Percentiles rank a stretch among this genome's conserved stretches.
phyloP scores from a whole-genome alignment of 2,113 vertebrate species.

The Danio rerio region DNA sequence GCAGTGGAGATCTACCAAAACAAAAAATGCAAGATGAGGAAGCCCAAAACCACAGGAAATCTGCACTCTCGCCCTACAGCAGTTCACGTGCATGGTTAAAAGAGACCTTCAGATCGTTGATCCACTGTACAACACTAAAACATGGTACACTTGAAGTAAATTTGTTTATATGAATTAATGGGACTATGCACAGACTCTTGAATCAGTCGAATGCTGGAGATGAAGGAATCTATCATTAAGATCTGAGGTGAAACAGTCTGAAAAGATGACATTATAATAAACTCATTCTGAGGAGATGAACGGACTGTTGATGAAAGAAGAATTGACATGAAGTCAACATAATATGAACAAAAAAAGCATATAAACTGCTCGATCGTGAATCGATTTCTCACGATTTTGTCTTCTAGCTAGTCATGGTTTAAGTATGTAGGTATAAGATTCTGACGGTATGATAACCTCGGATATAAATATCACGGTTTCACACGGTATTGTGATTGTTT shows the following conservation, averaged over 20 bases:
- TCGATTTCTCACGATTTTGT: neutral
- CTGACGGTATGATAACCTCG: no score
- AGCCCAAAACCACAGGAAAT: constrained; percentile 40
- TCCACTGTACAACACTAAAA: neutral
- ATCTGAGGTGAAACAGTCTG: neutral
- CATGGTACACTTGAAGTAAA: neutral
- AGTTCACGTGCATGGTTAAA: neutral
- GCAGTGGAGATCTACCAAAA: constrained; percentile 2
- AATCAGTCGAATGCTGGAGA: neutral
- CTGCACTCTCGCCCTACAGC: neutral
- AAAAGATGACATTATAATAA: neutral
- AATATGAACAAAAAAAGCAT: neutral
- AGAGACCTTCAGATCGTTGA: neutral
- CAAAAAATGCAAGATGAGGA: constrained; percentile 17
- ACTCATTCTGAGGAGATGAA: neutral
- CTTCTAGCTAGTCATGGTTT: no score
- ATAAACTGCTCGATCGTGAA: neutral
- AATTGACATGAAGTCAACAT: neutral
- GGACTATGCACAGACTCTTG: neutral
- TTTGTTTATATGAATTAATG: neutral
- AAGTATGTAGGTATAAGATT: no score
- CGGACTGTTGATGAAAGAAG: neutral
- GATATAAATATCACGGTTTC: no score
- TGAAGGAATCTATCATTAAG: neutral
- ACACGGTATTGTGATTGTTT: no score